Base-by-base conservation (phyloP, 2,797 vertebrate species). In the Melanotaenia maccullochi region DNA sequence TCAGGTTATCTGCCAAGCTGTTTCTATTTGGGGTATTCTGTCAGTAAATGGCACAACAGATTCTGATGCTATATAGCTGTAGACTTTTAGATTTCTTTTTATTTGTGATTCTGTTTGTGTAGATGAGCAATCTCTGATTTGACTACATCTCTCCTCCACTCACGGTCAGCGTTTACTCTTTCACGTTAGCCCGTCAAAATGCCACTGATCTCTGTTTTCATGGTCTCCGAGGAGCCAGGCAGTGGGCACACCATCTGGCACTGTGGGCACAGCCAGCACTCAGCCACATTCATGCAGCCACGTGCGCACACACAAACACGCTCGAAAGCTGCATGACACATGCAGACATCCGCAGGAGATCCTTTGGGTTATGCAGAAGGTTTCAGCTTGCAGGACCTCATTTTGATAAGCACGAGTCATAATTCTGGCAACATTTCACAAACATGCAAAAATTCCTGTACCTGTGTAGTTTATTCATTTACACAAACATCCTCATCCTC, bases 191-290 rank as follows among this genome's bases (percentile, higher is more conserved):
- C 78, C 5, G 24, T 88, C 87, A 79, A 82, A 89, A 87, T 76
- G 85, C 79, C 78, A 78, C 80, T 72, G 79, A 84, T 81, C 71
- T 78, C 77, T 86, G 25, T 79, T 77, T 87, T 84, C 76, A 66
- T 71, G 68, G 81, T 81, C 75, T 81, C 82, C 64, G 56, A 84
- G 69, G 85, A 89, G 72, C 52, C 62, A 1, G 76, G 78, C 78
- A 76, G 68, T 81, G 73, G 85, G 74, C 68, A 20, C 85, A 69
- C 87, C 86, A 89, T 89, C 88, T 91, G 89, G 83, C 71, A 54
- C 74, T 63, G 68, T 60, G 73, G 85, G 84, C 85, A 77, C 67
- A 79, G 69, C 71, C 74, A 73, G 79, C 1, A 11, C 60, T 58
- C 56, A 77, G 51, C 42, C 70, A 81, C 79, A 75, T 18, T 35